Conservation (phyloP, 1,140 invertebrate genomes). For the Metaphire vulgaris region DNA sequence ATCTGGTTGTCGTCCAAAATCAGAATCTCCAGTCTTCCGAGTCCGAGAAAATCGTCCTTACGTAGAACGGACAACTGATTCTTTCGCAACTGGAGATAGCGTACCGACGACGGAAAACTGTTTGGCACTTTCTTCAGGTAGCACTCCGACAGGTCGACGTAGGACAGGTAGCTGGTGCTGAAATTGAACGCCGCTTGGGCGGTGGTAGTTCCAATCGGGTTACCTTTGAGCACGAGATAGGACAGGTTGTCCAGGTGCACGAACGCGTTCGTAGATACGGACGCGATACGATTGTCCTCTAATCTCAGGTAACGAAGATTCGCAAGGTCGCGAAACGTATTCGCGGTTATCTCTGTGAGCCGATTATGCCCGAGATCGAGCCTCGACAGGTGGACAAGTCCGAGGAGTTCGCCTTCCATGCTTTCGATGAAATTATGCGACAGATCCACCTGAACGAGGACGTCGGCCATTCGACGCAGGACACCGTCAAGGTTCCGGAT, state of each 20-base stretch:
- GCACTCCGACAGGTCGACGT: conserved; percentile 71
- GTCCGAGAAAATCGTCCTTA: conserved; percentile 78
- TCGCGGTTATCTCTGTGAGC: conserved; percentile 56
- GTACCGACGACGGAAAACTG: conserved; percentile 72
- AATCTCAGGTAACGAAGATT: conserved; percentile 71
- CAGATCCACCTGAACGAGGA: conserved; percentile 47
- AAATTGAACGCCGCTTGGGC: conserved; percentile 28
- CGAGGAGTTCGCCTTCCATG: conserved; percentile 46
- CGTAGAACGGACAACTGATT: conserved; percentile 67
- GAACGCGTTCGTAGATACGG: conserved; percentile 65
- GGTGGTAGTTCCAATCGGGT: conserved; percentile 38
- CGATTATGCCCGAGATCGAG: conserved; percentile 66
- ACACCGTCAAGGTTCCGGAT: conserved; percentile 57
- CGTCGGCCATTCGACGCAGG: conserved; percentile 37
- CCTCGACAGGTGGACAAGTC: conserved; percentile 59
- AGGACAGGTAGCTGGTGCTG: conserved; percentile 39
- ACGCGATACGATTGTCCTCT: conserved; percentile 66
- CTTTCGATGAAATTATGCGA: conserved; percentile 46
- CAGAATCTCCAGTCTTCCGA: conserved; percentile 69
- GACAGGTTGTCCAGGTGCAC: conserved; percentile 67
- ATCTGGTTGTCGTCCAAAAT: conserved; percentile 73
- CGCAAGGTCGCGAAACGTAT: conserved; percentile 59
- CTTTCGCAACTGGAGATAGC: conserved; percentile 66
- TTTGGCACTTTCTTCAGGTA: conserved; percentile 71
- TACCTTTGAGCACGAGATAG: conserved; percentile 61